Evolutionary conservation across 2,113 vertebrate genomes (phyloP).

Genomic region (Erythrocercus mccallii): DNA sequence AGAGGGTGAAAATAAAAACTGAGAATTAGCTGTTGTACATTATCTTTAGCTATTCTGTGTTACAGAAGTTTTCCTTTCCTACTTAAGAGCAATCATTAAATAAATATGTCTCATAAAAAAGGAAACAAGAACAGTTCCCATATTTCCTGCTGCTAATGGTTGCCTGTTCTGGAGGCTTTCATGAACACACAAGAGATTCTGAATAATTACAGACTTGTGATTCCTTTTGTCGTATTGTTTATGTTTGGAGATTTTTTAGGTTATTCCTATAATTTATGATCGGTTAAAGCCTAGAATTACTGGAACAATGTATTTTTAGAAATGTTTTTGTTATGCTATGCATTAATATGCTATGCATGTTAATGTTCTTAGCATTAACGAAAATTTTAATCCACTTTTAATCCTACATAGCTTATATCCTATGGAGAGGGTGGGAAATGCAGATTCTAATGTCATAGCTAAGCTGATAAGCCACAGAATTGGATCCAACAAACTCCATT

Average conservation of each 20-base stretch:
- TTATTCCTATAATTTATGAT: not conserved
- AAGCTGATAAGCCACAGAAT: not conserved
- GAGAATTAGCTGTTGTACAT: not conserved
- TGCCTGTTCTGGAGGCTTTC: not conserved
- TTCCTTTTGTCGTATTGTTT: not conserved
- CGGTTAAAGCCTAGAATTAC: not conserved
- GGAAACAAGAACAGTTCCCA: not conserved
- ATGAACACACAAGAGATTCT: not conserved
- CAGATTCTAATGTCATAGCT: not conserved
- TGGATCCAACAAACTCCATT: not conserved
- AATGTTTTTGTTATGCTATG: not conserved
- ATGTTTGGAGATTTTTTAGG: not conserved
- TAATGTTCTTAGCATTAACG: not conserved
- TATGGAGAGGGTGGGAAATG: not conserved
- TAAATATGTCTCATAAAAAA: not conserved
- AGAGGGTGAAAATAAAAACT: not conserved
- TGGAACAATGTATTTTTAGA: not conserved
- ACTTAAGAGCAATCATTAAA: not conserved
- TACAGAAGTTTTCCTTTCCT: not conserved
- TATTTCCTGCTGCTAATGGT: not conserved
- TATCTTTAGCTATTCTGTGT: not conserved
- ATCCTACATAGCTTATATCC: not conserved
- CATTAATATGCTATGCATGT: not conserved
- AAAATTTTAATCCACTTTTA: not conserved
- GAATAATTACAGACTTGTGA: not conserved